Evolutionary conservation across 2,113 vertebrate species (phyloP).

Genomic region (Rhombomys opimus): DNA sequence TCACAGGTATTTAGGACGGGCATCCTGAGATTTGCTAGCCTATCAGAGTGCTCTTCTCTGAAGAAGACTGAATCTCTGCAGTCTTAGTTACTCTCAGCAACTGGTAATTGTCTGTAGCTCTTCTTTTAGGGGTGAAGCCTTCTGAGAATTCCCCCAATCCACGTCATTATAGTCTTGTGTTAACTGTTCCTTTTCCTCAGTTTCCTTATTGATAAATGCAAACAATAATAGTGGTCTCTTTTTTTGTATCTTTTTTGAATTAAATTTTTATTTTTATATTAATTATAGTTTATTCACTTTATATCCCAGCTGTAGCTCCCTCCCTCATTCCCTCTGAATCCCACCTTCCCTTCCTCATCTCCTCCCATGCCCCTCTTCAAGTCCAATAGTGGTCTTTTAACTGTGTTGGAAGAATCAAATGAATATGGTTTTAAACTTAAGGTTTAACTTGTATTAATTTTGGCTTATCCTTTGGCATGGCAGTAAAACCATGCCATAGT

Average conservation of each 20-base stretch:
- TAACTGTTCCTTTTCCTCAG: background rate
- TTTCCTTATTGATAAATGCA: slow-evolving; percentile 16
- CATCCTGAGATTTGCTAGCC: too few species aligned
- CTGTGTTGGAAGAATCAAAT: background rate
- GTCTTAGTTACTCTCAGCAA: background rate
- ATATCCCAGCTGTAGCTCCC: too few species aligned
- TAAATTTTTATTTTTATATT: too few species aligned
- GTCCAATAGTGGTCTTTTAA: background rate
- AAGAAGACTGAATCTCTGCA: background rate
- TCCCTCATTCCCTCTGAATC: too few species aligned
- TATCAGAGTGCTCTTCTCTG: background rate
- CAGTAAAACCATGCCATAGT: background rate
- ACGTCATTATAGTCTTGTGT: background rate
- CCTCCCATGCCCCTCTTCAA: too few species aligned
- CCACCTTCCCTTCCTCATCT: too few species aligned
- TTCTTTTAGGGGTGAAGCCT: background rate
- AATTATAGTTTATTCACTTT: too few species aligned
- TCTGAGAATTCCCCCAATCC: background rate
- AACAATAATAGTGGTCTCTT: background rate
- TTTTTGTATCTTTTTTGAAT: too few species aligned
- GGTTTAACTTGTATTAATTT: background rate
- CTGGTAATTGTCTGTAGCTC: background rate
- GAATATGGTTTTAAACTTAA: background rate
- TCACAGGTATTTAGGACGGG: background rate
- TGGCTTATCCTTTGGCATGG: background rate